These are phyloP conservation scores for Siniperca undulata DNA, from an alignment of 2,797 vertebrate genomes.

Conservation along the genomic window DNA sequence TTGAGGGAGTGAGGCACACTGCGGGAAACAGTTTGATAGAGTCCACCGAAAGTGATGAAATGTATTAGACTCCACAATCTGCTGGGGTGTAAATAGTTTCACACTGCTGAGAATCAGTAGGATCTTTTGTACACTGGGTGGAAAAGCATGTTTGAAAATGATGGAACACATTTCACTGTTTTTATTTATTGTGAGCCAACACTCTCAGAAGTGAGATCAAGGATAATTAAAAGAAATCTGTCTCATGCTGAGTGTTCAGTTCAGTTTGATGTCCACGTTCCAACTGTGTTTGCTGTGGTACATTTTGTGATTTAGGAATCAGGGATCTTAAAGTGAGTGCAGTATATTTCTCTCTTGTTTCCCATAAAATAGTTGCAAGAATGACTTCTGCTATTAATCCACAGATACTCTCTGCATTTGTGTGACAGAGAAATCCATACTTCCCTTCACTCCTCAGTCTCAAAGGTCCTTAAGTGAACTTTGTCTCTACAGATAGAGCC, in stretches of 20 bases:
- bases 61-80: conserved; percentile 70
- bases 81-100: conserved; percentile 58
- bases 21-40: conserved; percentile 40
- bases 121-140: conserved; percentile 18
- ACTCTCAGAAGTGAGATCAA: conserved; percentile 13
- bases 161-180: conserved; percentile 16
- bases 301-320: not conserved
- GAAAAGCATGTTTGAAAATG: conserved; percentile 38
- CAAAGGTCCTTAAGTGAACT: conserved; percentile 75
- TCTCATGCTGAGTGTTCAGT: conserved; percentile 13
- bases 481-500: conserved; percentile 54
- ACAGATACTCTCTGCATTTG: not conserved
- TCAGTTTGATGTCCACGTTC: conserved; percentile 12
- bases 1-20: conserved; percentile 55
- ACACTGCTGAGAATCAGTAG: conserved; percentile 42
- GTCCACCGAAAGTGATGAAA: conserved; percentile 40
- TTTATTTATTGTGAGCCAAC: conserved; percentile 19
- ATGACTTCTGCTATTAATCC: not conserved
- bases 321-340: not conserved
- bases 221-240: not conserved
- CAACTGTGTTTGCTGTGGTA: not conserved
- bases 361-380: not conserved
- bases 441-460: conserved; percentile 33
- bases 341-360: not conserved
- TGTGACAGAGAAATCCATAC: not conserved